Conservation (phyloP, 2,797 vertebrate species). For the Holocentrus rufus region DNA sequence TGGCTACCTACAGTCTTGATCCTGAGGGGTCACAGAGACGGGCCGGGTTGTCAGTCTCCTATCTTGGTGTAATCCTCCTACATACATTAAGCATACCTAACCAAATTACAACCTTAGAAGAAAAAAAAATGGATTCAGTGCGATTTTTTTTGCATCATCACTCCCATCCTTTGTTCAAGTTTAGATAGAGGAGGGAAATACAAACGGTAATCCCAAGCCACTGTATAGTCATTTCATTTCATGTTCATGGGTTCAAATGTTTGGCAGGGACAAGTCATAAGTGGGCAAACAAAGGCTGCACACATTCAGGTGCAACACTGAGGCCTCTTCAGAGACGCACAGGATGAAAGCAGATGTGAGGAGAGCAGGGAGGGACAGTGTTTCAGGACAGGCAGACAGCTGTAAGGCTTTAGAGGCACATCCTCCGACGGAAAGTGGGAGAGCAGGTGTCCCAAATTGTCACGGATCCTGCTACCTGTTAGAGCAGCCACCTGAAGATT, state of each 20-base stretch:
- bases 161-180: conserved; percentile 66
- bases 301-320: not conserved
- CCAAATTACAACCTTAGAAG: conserved; percentile 34
- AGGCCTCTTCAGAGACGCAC: conserved; percentile 18
- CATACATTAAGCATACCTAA: conserved; percentile 52
- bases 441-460: conserved; percentile 46
- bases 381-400: conserved; percentile 51
- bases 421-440: conserved; percentile 56
- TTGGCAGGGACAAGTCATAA: conserved; percentile 23
- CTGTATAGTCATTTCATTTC: conserved; percentile 12
- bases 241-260: conserved; percentile 32
- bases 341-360: conserved; percentile 36
- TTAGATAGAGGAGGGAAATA: conserved; percentile 43
- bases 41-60: conserved; percentile 33
- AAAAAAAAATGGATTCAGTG: conserved; percentile 61
- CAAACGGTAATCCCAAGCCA: conserved; percentile 36
- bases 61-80: conserved; percentile 35
- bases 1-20: conserved; percentile 44
- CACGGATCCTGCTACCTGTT: conserved; percentile 25
- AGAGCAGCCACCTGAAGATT: conserved; percentile 54
- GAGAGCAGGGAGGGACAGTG: conserved; percentile 45
- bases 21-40: conserved; percentile 63
- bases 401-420: conserved; percentile 67
- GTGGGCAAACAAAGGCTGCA: not conserved
- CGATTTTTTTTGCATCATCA: conserved; percentile 50